phyloP scores from a whole-genome alignment of 2,113 vertebrate species.

The Prochilodus magdalenae region DNA sequence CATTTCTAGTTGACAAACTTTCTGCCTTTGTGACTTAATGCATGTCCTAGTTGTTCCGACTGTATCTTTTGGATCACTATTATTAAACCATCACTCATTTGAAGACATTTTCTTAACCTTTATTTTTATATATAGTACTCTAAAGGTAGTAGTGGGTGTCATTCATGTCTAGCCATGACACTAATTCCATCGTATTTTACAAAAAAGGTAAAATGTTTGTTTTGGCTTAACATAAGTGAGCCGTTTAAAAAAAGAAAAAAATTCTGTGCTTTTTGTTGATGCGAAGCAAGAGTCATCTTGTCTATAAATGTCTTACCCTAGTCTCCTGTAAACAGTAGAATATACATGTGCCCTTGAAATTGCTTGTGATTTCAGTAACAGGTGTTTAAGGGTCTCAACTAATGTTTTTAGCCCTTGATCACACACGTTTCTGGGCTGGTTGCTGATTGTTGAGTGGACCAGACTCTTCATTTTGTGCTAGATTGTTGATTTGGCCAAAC shows the following conservation, averaged over 20 bases:
- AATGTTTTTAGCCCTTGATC: background rate
- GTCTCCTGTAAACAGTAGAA: background rate
- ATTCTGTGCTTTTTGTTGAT: too few species aligned
- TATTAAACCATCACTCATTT: background rate
- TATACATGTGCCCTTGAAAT: background rate
- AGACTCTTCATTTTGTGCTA: background rate
- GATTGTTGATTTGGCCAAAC: background rate
- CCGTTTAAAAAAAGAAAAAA: too few species aligned
- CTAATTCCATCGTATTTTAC: too few species aligned
- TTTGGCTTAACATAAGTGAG: too few species aligned
- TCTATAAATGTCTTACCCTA: too few species aligned
- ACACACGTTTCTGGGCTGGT: background rate
- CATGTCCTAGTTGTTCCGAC: background rate
- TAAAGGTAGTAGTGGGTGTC: too few species aligned
- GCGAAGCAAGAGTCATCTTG: background rate
- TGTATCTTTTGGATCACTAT: background rate
- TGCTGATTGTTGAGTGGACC: slow-evolving; percentile 1
- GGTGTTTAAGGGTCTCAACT: slow-evolving; percentile 5
- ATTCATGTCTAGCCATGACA: too few species aligned
- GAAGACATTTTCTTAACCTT: background rate
- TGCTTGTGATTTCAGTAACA: background rate
- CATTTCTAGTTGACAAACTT: background rate
- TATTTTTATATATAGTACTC: background rate
- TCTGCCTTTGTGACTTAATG: background rate
- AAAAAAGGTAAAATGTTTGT: too few species aligned